Conservation (phyloP, 2,888 invertebrate species). For the Mythimna loreyi region DNA sequence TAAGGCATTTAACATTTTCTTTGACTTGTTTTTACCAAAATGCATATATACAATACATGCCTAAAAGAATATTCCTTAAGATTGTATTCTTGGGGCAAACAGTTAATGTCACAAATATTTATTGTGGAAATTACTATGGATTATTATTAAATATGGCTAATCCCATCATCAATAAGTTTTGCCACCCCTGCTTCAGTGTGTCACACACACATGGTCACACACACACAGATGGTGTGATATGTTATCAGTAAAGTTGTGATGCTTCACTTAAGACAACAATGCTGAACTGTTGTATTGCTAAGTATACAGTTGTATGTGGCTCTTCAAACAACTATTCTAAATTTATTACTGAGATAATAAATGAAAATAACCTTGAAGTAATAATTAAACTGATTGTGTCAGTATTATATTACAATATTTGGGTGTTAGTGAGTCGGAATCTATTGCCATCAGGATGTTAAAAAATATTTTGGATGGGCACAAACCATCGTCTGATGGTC, state of each 20-base stretch:
- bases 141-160: too few relatives aligned
- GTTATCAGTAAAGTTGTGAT: conserved; percentile 26
- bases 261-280: conserved; percentile 31
- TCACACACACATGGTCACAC: neutral
- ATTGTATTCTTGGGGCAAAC: too few relatives aligned
- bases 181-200: neutral
- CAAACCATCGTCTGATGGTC: too few relatives aligned
- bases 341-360: neutral
- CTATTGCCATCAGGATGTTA: neutral
- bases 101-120: too few relatives aligned
- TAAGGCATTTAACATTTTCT: neutral
- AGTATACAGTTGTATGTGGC: neutral
- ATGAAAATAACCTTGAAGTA: neutral
- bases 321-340: neutral
- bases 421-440: neutral
- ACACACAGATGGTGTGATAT: neutral
- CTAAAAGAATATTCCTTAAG: too few relatives aligned
- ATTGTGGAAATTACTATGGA: too few relatives aligned
- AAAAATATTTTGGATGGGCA: too few relatives aligned
- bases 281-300: neutral
- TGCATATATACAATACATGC: too few relatives aligned
- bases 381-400: neutral
- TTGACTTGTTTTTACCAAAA: neutral
- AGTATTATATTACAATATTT: neutral
- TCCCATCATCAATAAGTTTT: neutral